Percentiles rank a stretch among this genome's conserved stretches.
These are phyloP conservation scores for Spermophilus dauricus DNA, from an alignment of 2,113 vertebrate genomes.

Conservation along the genomic window DNA sequence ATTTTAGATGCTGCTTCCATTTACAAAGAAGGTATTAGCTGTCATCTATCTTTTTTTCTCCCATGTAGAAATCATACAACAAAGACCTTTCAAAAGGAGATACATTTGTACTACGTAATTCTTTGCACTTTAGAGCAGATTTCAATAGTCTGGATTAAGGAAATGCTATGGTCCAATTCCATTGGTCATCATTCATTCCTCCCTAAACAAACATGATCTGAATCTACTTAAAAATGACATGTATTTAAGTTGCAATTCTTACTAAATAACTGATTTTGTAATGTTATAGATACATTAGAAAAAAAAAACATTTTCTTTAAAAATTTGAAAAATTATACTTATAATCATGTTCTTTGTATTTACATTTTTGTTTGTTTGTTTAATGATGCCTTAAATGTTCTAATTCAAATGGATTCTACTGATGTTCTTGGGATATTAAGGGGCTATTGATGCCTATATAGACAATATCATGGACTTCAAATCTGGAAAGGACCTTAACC, in stretches of 20 bases:
- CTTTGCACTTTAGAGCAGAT: conserved; percentile 73
- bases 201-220: conserved; percentile 72
- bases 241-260: conserved; percentile 80
- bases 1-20: conserved; percentile 45
- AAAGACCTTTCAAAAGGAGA: conserved; percentile 79
- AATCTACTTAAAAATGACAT: conserved; percentile 84
- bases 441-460: neutral
- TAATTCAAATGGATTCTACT: conserved; percentile 65
- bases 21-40: conserved; percentile 56
- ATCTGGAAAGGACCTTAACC: neutral
- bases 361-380: conserved; percentile 79
- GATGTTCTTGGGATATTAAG: neutral
- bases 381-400: conserved; percentile 76
- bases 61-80: conserved; percentile 63
- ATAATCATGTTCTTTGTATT: conserved; percentile 79
- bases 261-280: conserved; percentile 85
- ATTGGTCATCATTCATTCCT: conserved; percentile 82
- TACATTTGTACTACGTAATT: conserved; percentile 73
- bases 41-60: conserved; percentile 58
- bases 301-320: conserved; percentile 81
- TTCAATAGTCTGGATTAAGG: conserved; percentile 75
- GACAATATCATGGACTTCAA: neutral
- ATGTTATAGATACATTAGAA: conserved; percentile 77
- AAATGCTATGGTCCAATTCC: conserved; percentile 77
- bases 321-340: conserved; percentile 61